Percentiles rank a stretch among this genome's conserved stretches.
These are phyloP conservation scores for Symphodus melops DNA, from an alignment of 2,113 vertebrate species.

Conservation along the genomic window DNA sequence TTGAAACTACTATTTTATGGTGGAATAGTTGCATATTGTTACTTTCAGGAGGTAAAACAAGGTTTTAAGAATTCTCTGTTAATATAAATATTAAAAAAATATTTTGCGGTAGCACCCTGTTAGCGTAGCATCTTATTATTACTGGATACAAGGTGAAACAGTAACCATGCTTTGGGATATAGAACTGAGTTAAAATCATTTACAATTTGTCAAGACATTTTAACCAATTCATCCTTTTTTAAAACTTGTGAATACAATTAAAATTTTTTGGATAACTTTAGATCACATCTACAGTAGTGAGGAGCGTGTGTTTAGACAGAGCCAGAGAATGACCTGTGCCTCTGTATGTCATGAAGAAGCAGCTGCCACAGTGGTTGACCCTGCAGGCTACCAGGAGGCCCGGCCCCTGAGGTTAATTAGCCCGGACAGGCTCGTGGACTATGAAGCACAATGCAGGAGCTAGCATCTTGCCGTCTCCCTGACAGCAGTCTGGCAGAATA, in stretches of 20 bases:
- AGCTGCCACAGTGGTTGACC: slow-evolving; percentile 66
- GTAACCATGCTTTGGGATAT: no score
- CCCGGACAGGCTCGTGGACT: slow-evolving; percentile 71
- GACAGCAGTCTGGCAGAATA: slow-evolving; percentile 71
- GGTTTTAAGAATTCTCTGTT: not conserved
- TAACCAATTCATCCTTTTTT: not conserved
- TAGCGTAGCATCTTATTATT: not conserved
- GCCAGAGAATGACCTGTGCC: slow-evolving; percentile 20
- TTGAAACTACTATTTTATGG: no score
- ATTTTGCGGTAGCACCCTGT: not conserved
- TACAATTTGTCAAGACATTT: no score
- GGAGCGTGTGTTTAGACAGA: not conserved
- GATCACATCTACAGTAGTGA: not conserved
- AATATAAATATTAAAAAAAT: no score
- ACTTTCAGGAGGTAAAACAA: not conserved
- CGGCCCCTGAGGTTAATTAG: slow-evolving; percentile 79
- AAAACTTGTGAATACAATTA: not conserved
- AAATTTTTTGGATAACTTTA: not conserved
- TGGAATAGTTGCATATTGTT: no score
- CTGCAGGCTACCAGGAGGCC: slow-evolving; percentile 72
- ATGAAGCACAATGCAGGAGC: slow-evolving; percentile 56
- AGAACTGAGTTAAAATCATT: no score
- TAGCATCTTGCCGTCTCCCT: slow-evolving; percentile 61
- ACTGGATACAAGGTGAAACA: not conserved
- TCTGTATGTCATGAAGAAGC: slow-evolving; percentile 48